Percentiles rank a stretch among this genome's conserved stretches.
Conservation (phyloP, 2,113 vertebrate genomes). For the Pterophyllum scalare region DNA sequence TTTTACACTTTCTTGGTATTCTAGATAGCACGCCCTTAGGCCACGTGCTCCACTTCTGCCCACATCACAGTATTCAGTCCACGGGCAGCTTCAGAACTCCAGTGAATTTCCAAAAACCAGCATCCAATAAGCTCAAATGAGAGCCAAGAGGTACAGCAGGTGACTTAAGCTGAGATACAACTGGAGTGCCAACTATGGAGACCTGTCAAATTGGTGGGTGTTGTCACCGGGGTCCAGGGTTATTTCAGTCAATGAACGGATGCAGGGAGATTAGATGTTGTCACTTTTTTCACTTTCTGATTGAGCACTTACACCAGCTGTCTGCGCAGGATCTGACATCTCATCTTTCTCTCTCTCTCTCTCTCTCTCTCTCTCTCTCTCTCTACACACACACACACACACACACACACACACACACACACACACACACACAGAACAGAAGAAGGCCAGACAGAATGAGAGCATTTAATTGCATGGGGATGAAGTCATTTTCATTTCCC, state of each 20-base stretch:
- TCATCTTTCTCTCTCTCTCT: too few species aligned
- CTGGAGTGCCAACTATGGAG: too few species aligned
- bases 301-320: conserved; percentile 21
- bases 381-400: conserved; percentile 28
- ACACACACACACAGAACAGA: conserved; percentile 30
- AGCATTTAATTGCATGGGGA: conserved; percentile 70
- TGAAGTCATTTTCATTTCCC: conserved; percentile 66
- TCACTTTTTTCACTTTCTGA: conserved; percentile 58
- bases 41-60: neutral
- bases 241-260: conserved; percentile 60
- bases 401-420: neutral
- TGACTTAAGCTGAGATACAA: conserved; percentile 35
- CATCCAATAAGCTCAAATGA: conserved; percentile 13
- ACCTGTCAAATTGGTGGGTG: conserved; percentile 52
- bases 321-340: conserved; percentile 34
- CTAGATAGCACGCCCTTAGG: neutral
- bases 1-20: neutral
- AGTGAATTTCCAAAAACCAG: conserved; percentile 4
- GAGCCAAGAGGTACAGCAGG: conserved; percentile 37
- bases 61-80: neutral
- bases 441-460: conserved; percentile 16
- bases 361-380: too few species aligned
- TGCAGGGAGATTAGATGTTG: conserved; percentile 59
- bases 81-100: conserved; percentile 5
- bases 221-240: conserved; percentile 50